Base-by-base conservation (phyloP, 2,888 invertebrate genomes). In the Therioaphis trifolii region DNA sequence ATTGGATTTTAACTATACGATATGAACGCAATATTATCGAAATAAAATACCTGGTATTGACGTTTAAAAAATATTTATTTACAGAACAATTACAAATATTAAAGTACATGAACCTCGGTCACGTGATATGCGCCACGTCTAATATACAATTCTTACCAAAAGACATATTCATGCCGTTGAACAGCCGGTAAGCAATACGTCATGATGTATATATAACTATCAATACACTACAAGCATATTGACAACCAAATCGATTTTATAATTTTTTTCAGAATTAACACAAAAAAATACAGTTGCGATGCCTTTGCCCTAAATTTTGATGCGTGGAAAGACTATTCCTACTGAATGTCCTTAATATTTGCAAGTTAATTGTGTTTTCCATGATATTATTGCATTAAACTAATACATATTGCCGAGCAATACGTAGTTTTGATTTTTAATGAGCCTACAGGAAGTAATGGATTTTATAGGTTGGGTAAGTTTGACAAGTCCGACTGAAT, bases 101-200 rank as follows among this genome's bases (percentile, higher is more conserved):
- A 12, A 76, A 76, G 61, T 27, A 29, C 18, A 11, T 63, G 0
- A 24, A 24, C 27, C 61, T 76, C 2, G 76, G 61, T 24, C 55
- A n/a, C 18, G 61, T 76, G 11, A 46, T 76, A 61, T 76, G 76
- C 7, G 76, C 76, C n/a, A 76, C 76, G 40, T 76, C 76, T 27
- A 61, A 46, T 43, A 7, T 76, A 4, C 40, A 46, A 11, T 46
- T 27, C n/a, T 43, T 76, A n/a, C 76, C 76, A 1, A 4, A 27
- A 27, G 27, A 76, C 21, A 18, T 46, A 61, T 76, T 76, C 43
- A 27, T 46, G 46, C 27, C 76, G 5, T 46, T 43, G 1, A 27
- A 46, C 46, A 40, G 29, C 40, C 40, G 24, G 75, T 75, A 40
- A 58, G 21, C 7, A 52, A 15, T 18, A 18, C 15, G 18, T 15